Evolutionary conservation across 2,888 invertebrate species (phyloP).

Genomic region (Nesidiocoris tenuis): DNA sequence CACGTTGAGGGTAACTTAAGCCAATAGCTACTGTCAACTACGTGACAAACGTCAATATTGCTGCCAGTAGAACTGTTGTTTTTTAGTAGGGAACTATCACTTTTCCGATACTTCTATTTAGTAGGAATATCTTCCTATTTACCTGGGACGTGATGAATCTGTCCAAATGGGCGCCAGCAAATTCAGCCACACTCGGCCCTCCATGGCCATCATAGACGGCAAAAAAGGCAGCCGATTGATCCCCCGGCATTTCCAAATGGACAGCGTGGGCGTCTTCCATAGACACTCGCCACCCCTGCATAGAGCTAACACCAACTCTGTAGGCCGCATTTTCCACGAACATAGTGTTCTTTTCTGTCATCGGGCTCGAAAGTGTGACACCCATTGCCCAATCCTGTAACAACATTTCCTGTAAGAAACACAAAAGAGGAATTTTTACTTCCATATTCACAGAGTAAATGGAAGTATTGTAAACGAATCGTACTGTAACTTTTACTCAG

Average conservation of each 20-base stretch:
- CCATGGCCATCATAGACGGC: constrained; percentile 97
- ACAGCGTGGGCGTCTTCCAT: constrained; percentile 99
- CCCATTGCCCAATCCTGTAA: constrained; percentile 68
- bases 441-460: too few species aligned
- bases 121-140: too few species aligned
- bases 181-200: constrained; percentile 87
- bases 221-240: constrained; percentile 90
- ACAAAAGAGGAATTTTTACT: too few species aligned
- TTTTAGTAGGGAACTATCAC: too few species aligned
- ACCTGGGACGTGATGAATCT: constrained; percentile 73
- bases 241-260: constrained; percentile 87
- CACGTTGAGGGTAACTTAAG: too few species aligned
- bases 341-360: constrained; percentile 83
- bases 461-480: too few species aligned
- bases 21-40: too few species aligned
- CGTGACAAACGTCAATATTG: too few species aligned
- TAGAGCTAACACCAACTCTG: constrained; percentile 90
- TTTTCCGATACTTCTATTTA: too few species aligned
- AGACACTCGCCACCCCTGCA: constrained; percentile 99
- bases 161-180: constrained; percentile 93
- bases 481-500: too few species aligned
- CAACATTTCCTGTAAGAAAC: too few species aligned
- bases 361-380: constrained; percentile 94
- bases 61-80: too few species aligned
- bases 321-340: constrained; percentile 71